Percentiles rank a stretch among this genome's conserved stretches.
phyloP scores from a whole-genome alignment of 2,888 invertebrate species.

The Dasypogon diadema region DNA sequence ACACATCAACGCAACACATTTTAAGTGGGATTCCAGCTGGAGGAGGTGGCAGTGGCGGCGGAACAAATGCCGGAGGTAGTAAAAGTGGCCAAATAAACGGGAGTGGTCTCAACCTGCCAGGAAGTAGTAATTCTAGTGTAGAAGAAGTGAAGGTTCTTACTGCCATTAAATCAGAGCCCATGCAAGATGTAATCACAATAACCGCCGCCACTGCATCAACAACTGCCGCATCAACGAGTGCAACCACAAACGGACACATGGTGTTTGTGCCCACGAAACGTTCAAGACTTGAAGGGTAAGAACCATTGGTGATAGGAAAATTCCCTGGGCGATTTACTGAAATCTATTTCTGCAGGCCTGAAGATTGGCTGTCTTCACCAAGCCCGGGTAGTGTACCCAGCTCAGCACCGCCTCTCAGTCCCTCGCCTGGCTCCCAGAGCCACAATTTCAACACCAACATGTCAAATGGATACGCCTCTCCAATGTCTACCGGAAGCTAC shows the following conservation, averaged over 20 bases:
- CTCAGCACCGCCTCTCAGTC: slow-evolving; percentile 76
- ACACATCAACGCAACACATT: slow-evolving; percentile 55
- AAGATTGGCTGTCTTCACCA: slow-evolving; percentile 77
- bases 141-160: slow-evolving; percentile 65
- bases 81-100: slow-evolving; percentile 49
- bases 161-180: slow-evolving; percentile 67
- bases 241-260: slow-evolving; percentile 67
- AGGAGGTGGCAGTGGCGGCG: slow-evolving; percentile 35
- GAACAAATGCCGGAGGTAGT: slow-evolving; percentile 23
- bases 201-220: slow-evolving; percentile 50
- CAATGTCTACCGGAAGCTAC: slow-evolving; percentile 89
- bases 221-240: slow-evolving; percentile 59
- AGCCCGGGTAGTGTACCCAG: slow-evolving; percentile 72
- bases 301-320: slow-evolving; percentile 18
- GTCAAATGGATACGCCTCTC: slow-evolving; percentile 85
- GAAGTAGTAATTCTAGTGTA: slow-evolving; percentile 57
- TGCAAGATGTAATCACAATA: slow-evolving; percentile 54
- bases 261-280: slow-evolving; percentile 70
- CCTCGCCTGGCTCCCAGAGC: slow-evolving; percentile 74
- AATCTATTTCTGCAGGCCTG: slow-evolving; percentile 60
- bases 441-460: slow-evolving; percentile 67
- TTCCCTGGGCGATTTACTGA: neutral
- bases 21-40: slow-evolving; percentile 56
- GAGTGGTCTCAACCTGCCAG: slow-evolving; percentile 46
- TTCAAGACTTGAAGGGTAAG: slow-evolving; percentile 69